Conservation (phyloP, 1,140 invertebrate genomes). For the Drosophila jambulina region DNA sequence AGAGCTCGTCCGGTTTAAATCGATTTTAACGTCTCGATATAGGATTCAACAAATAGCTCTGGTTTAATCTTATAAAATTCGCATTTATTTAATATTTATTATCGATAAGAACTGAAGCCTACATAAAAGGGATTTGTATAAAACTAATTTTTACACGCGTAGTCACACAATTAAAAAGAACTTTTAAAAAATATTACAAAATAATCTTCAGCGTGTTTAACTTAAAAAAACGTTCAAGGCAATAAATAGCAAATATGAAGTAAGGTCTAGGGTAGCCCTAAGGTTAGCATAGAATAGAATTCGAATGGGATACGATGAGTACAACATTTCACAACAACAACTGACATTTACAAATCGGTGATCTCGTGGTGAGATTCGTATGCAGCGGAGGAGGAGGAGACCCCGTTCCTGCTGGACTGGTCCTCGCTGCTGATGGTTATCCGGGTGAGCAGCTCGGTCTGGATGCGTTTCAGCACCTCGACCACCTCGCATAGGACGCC, state of each 20-base stretch:
- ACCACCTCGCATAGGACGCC: constrained; percentile 76
- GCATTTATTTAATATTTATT: constrained; percentile 33
- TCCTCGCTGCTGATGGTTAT: constrained; percentile 75
- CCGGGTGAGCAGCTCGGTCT: constrained; percentile 74
- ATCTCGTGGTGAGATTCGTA: constrained; percentile 84
- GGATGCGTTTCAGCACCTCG: constrained; percentile 79
- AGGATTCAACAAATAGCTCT: not conserved
- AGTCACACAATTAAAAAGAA: constrained; percentile 31
- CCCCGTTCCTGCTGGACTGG: constrained; percentile 38
- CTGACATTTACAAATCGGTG: constrained; percentile 80
- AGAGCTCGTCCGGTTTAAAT: not conserved
- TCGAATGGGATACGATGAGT: constrained; percentile 60
- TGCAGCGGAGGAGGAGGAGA: constrained; percentile 24
- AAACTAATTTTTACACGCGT: constrained; percentile 70
- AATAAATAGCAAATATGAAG: constrained; percentile 70
- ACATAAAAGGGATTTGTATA: constrained; percentile 4
- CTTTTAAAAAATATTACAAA: constrained; percentile 46
- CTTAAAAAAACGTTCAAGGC: constrained; percentile 57
- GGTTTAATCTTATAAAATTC: constrained; percentile 41
- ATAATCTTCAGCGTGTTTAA: constrained; percentile 29
- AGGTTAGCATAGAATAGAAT: constrained; percentile 51
- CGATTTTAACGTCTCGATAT: too few relatives aligned
- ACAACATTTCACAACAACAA: constrained; percentile 57
- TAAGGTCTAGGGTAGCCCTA: constrained; percentile 49
- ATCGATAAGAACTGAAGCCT: constrained; percentile 38